Conservation (phyloP, 1,140 invertebrate genomes). For the Colletes latitarsis region DNA sequence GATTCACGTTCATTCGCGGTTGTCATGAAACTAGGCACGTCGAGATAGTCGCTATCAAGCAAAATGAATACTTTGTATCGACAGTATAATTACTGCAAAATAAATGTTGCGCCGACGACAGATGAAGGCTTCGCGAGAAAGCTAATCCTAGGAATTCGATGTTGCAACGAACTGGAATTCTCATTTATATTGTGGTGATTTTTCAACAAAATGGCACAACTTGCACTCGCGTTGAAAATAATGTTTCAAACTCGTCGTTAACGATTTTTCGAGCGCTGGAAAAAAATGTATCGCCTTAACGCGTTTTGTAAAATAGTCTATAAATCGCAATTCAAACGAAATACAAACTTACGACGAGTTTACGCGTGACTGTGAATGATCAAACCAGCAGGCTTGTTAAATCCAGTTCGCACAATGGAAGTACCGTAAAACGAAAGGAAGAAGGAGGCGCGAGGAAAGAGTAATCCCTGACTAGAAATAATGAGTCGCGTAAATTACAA, state of each 20-base stretch:
- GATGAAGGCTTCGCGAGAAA: not conserved
- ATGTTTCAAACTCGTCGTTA: not conserved
- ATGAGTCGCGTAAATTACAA: conserved; percentile 41
- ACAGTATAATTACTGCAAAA: not conserved
- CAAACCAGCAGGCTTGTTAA: conserved; percentile 15
- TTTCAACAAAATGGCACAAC: too few relatives aligned
- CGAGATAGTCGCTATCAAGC: not conserved
- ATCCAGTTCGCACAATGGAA: not conserved
- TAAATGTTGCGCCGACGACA: not conserved
- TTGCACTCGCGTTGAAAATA: not conserved
- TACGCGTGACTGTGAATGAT: not conserved
- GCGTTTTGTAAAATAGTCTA: too few relatives aligned
- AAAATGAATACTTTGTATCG: not conserved
- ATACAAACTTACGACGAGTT: too few relatives aligned
- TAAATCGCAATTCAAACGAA: too few relatives aligned
- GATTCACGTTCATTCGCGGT: not conserved
- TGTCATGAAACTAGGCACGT: not conserved
- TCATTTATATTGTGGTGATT: not conserved
- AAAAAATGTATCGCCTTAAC: too few relatives aligned
- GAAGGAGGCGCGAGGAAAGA: conserved; percentile 15
- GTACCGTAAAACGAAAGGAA: conserved; percentile 10
- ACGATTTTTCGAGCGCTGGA: not conserved
- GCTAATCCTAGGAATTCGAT: not conserved
- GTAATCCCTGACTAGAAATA: conserved; percentile 28
- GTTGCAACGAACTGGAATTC: not conserved